A percentile compares a stretch with the other conserved stretches of the same genome.
These are phyloP conservation scores for Dendrolimus kikuchii DNA, from an alignment of 1,140 invertebrate genomes.

Conservation along the genomic window DNA sequence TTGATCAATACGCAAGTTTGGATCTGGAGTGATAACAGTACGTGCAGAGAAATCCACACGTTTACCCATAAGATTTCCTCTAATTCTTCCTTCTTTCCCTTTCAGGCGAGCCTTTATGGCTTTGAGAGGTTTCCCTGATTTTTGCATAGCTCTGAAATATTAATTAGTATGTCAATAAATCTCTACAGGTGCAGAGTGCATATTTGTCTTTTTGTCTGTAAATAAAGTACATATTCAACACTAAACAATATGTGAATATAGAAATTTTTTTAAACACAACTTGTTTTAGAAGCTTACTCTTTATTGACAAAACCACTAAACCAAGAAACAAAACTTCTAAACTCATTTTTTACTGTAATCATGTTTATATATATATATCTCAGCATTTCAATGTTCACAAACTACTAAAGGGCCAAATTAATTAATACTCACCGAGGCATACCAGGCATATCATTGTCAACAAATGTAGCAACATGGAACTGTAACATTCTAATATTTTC, in stretches of 20 bases:
- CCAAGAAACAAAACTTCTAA: no score
- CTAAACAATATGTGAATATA: no score
- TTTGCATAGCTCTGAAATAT: slow-evolving; percentile 91
- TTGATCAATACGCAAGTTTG: slow-evolving; percentile 98
- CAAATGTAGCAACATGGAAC: slow-evolving; percentile 97
- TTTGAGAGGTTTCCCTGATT: slow-evolving; percentile 98
- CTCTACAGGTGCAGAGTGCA: no score
- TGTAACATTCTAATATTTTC: slow-evolving; percentile 99
- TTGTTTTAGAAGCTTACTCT: no score
- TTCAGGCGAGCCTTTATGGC: slow-evolving; percentile 94
- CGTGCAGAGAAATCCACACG: slow-evolving; percentile 99
- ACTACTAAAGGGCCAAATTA: no score
- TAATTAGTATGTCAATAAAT: slow-evolving; percentile 9
- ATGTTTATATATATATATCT: no score
- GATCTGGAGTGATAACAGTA: slow-evolving; percentile 99
- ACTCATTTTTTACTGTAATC: no score
- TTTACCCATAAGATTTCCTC: slow-evolving; percentile 99
- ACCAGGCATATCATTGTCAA: slow-evolving; percentile 99
- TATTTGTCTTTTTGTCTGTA: no score
- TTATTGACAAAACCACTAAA: no score
- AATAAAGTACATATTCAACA: no score
- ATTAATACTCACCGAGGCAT: slow-evolving; percentile 81
- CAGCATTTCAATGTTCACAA: no score
- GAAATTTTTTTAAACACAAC: no score
- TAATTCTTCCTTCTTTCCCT: slow-evolving; percentile 97